These are phyloP conservation scores for Lasioglossum pauxillum DNA, from an alignment of 2,888 invertebrate genomes.

Conservation along the genomic window DNA sequence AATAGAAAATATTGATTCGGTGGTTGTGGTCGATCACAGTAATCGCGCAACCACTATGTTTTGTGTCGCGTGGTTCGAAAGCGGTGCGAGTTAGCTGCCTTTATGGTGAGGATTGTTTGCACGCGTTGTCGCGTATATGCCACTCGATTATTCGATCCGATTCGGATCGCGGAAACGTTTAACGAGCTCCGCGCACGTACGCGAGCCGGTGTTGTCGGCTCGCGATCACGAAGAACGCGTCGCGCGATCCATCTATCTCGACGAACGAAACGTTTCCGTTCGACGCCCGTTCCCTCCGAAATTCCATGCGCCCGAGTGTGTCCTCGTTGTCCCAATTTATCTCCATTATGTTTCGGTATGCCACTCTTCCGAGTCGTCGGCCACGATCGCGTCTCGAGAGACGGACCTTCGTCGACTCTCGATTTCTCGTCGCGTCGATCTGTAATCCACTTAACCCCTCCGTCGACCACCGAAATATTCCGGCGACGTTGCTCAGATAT, in stretches of 20 bases:
- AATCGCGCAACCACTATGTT: not conserved
- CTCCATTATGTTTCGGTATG: conserved; percentile 56
- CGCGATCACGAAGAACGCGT: not conserved
- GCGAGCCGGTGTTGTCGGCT: not conserved
- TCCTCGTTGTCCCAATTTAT: conserved; percentile 53
- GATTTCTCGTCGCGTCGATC: conserved; percentile 1
- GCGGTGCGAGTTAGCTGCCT: not conserved
- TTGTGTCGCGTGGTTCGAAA: not conserved
- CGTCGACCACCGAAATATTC: not conserved
- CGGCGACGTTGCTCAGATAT: not conserved
- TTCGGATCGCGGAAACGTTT: not conserved
- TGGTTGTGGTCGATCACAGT: not conserved
- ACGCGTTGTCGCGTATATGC: not conserved
- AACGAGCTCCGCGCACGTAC: not conserved
- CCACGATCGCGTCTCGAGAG: conserved; percentile 1
- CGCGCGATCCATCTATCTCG: conserved; percentile 1
- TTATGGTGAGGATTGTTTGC: not conserved
- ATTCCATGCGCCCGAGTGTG: conserved; percentile 1
- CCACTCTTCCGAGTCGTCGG: conserved; percentile 47
- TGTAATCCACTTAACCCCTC: not conserved
- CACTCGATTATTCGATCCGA: not conserved
- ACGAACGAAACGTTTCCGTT: not conserved
- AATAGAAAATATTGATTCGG: not conserved
- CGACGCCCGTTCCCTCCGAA: conserved; percentile 18
- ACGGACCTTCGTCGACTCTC: not conserved